phyloP scores from a whole-genome alignment of 2,797 vertebrate species.

The Pogoniulus pusillus region DNA sequence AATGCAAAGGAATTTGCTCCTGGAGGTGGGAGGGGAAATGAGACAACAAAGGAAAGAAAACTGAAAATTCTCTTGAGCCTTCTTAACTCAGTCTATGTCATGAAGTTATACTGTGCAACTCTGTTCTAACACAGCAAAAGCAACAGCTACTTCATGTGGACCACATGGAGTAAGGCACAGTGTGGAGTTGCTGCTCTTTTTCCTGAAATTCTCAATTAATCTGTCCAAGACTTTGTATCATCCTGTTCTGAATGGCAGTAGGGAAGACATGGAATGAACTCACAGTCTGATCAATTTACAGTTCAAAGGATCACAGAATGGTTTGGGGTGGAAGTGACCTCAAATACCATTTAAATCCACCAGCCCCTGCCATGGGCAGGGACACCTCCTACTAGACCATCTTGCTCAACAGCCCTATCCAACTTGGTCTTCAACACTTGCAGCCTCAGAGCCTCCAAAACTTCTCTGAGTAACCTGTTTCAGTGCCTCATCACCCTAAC shows the following conservation, averaged over 20 bases:
- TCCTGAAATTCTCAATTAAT: not conserved
- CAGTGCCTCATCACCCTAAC: no score
- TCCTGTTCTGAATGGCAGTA: not conserved
- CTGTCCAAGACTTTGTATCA: not conserved
- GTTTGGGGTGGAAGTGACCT: no score
- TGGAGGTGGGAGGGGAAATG: not conserved
- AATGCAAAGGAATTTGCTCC: not conserved
- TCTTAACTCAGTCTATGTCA: not conserved
- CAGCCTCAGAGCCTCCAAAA: no score
- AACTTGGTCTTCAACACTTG: no score
- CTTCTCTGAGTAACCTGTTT: no score
- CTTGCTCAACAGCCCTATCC: no score
- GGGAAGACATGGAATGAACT: not conserved
- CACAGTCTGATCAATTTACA: not conserved
- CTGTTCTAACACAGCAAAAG: not conserved
- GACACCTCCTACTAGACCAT: no score
- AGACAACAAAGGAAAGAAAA: not conserved
- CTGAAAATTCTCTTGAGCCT: not conserved
- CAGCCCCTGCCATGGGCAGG: no score
- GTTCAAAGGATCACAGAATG: no score
- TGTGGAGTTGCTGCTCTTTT: not conserved
- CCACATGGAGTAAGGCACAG: not conserved
- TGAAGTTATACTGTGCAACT: not conserved
- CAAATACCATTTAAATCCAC: no score
- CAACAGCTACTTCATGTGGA: not conserved